Conservation (phyloP, 2,797 vertebrate species). For the Nyctalus aviator region DNA sequence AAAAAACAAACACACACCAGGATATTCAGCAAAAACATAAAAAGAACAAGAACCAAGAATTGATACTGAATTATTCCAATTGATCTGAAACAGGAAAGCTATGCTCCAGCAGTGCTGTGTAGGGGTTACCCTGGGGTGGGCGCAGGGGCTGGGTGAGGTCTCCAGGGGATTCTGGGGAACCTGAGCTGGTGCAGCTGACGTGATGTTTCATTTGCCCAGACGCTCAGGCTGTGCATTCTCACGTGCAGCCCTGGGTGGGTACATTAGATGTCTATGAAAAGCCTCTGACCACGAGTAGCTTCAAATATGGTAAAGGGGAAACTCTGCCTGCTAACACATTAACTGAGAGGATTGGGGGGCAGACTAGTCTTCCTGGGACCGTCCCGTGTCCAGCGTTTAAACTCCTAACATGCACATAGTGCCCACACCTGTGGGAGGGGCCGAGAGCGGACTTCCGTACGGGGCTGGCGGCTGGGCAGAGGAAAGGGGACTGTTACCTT, state of each 20-base stretch:
- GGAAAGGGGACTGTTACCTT: background rate
- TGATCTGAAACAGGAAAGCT: background rate
- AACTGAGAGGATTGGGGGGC: background rate
- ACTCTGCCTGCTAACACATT: background rate
- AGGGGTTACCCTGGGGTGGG: background rate
- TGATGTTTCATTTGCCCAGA: background rate
- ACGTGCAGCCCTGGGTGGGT: accelerated
- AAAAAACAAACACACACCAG: too few species aligned
- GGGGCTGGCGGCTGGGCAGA: background rate
- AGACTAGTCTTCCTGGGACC: background rate
- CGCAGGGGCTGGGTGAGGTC: background rate
- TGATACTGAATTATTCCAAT: background rate
- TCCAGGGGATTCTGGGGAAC: background rate
- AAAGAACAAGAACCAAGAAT: background rate
- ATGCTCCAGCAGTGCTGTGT: background rate
- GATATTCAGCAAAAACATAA: background rate
- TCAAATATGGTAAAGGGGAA: background rate
- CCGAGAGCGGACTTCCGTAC: accelerated
- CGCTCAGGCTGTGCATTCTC: too few species aligned
- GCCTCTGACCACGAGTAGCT: background rate
- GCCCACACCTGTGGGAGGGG: too few species aligned
- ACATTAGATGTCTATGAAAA: accelerated
- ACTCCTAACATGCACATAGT: accelerated
- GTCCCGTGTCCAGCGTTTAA: background rate
- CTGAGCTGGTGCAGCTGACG: background rate